Conservation (phyloP, 37 sponge, comb jelly and placozoan genomes). For the Trichoplax adhaerens region DNA sequence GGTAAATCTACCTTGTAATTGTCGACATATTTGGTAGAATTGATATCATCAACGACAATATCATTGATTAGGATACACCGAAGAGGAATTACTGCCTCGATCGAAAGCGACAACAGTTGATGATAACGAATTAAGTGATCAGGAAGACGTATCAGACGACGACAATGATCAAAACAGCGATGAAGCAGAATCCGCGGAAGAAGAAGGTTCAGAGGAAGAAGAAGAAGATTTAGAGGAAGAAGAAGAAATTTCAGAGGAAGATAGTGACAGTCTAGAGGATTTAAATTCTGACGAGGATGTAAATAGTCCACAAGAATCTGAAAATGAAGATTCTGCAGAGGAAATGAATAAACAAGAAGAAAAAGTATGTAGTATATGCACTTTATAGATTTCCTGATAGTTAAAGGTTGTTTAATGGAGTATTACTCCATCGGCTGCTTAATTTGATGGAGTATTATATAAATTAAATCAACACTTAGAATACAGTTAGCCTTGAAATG, state of each 20-base stretch:
- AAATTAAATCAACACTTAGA: neutral
- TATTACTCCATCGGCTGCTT: neutral
- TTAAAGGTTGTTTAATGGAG: neutral
- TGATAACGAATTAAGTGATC: no score
- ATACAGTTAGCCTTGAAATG: neutral
- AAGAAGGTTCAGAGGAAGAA: slow-evolving; percentile 5
- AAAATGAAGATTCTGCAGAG: slow-evolving; percentile 13
- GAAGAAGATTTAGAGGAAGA: slow-evolving; percentile 18
- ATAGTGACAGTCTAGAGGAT: neutral
- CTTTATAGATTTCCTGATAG: neutral
- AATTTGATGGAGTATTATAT: neutral
- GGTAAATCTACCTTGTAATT: no score
- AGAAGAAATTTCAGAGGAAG: slow-evolving; percentile 2
- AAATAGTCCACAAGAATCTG: slow-evolving; percentile 3
- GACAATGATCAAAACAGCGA: neutral
- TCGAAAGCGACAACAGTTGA: no score
- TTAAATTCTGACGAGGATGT: slow-evolving; percentile 5
- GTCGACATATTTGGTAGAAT: no score
- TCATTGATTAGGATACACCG: no score
- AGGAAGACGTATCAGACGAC: no score
- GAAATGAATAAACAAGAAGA: slow-evolving; percentile 11
- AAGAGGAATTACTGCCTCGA: no score
- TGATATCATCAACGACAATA: no score
- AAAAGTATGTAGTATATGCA: neutral
- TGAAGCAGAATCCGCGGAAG: slow-evolving; percentile 1